Percentiles rank a stretch among this genome's conserved stretches.
phyloP scores from a whole-genome alignment of 1,140 invertebrate species.

The Triops longicaudatus region DNA sequence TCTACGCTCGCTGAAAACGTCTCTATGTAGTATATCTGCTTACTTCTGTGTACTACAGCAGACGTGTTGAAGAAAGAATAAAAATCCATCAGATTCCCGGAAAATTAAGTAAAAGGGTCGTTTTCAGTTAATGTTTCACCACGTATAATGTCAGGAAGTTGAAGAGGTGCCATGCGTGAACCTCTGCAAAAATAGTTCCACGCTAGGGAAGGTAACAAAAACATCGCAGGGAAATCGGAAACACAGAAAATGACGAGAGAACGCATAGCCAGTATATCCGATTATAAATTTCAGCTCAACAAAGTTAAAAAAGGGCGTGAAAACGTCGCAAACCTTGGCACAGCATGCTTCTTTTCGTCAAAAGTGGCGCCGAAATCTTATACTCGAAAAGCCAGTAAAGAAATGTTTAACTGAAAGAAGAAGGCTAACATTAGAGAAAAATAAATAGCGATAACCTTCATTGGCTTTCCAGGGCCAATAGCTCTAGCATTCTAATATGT shows the following conservation, averaged over 20 bases:
- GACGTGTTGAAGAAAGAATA: background rate
- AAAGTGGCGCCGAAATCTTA: background rate
- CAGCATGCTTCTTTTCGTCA: background rate
- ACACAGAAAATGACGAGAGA: background rate
- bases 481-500: background rate
- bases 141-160: conserved; percentile 12
- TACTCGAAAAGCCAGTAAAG: background rate
- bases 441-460: background rate
- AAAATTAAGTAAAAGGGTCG: background rate
- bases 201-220: background rate
- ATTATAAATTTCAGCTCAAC: background rate
- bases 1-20: background rate
- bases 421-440: background rate
- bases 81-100: background rate
- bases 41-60: background rate
- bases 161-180: conserved; percentile 2
- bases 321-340: background rate
- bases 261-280: background rate
- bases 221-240: background rate
- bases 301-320: background rate
- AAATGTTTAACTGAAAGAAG: background rate
- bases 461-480: background rate
- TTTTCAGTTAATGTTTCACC: background rate
- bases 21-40: background rate
- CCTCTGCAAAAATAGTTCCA: background rate